Base-by-base conservation (phyloP, 2,888 invertebrate genomes). In the Colostygia pectinataria region DNA sequence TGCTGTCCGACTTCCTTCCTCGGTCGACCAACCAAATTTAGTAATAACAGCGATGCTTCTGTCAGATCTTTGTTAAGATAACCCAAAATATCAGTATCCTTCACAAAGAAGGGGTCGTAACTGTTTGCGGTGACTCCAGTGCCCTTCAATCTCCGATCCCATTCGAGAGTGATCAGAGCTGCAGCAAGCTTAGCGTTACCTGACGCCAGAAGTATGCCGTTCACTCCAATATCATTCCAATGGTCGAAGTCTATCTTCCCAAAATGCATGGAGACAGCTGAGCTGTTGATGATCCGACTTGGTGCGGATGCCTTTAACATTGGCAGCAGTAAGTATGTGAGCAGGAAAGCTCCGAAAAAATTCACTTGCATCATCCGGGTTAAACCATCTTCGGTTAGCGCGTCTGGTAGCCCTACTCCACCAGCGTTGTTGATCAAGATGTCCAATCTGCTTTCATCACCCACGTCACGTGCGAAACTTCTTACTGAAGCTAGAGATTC, bases 311-410 rank as follows among this genome's bases (percentile, higher is more conserved):
- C 57, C 71, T 91, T 92, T 9, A 94, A 64, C 64, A 85, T 53
- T 41, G 88, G 87, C 53, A 88, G 70, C 36, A 96, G 81, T 44
- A 95, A 83, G 73, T 92, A 93, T 0, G 95, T 95, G 15, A 96
- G 85, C 27, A 95, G 80, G 69, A 95, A 95, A 0, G 93, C 91
- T 8, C 94, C 94, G 63, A 94, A 93, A 70, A 94, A 93, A 71
- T 95, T 95, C 32, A 93, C 91, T 68, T 94, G 94, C 91, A 94
- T 93, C 7, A 91, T 92, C 0, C 88, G 71, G 56, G 93, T 93
- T 20, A 95, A 75, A 0, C 93, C 93, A 60, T 95, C 94, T 62
- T 91, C 90, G 0, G 94, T 93, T 18, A 87, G 70, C 33, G 68
- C 79, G 48, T 87, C 83, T 0, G 83, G 79, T 0, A 84, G 48